Evolutionary conservation across 2,113 vertebrate genomes (phyloP).

Genomic region (Brachyhypopomus occidentalis): DNA sequence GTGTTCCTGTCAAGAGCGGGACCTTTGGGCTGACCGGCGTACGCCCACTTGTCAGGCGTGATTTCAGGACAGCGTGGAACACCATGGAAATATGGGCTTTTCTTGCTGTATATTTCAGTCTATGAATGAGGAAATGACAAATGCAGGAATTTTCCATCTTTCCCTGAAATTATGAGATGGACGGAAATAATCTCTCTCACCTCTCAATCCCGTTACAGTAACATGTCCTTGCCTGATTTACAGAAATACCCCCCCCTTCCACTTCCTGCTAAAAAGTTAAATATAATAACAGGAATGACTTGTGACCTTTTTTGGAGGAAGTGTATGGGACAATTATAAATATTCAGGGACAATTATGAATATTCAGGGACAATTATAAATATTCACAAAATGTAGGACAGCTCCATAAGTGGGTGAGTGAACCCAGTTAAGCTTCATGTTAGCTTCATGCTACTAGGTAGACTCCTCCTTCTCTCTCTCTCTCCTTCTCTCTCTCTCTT

Average conservation of each 20-base stretch:
- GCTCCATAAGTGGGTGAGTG: too few relatives aligned
- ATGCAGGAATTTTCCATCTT: conserved; percentile 22
- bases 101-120: not conserved
- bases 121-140: not conserved
- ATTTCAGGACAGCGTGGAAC: not conserved
- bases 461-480: conserved; percentile 33
- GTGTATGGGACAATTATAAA: too few relatives aligned
- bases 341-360: too few relatives aligned
- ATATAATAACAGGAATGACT: too few relatives aligned
- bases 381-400: too few relatives aligned
- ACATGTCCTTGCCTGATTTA: not conserved
- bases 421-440: too few relatives aligned
- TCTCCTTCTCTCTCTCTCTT: conserved; percentile 23
- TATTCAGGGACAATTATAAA: too few relatives aligned
- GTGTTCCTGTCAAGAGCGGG: not conserved
- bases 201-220: not conserved
- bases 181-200: conserved; percentile 18
- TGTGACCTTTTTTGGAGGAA: too few relatives aligned
- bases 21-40: not conserved
- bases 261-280: conserved; percentile 40
- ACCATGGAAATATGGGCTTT: not conserved
- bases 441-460: too few relatives aligned
- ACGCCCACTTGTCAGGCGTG: too few relatives aligned
- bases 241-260: conserved; percentile 35
- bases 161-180: not conserved